Base-by-base conservation (phyloP, 2,797 vertebrate genomes). In the Meda fulgida region DNA sequence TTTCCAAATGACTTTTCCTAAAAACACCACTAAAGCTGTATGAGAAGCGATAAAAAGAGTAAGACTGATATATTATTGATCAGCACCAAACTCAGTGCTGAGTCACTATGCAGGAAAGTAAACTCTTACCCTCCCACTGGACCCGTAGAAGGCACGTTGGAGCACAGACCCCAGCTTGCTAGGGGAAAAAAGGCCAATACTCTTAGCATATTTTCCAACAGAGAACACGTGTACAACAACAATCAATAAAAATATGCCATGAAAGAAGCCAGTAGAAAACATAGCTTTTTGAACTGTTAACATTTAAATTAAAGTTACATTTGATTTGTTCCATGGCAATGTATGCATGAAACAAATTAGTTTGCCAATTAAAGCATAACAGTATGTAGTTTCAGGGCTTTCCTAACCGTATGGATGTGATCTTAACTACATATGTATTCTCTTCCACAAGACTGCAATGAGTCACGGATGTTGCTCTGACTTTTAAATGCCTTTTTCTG, bases 101-200 rank as follows among this genome's bases (percentile, higher is more conserved):
- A 70, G 34, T 10, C 31, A 66, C 21, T 53, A 53, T 60, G 11
- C 8, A 69, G 18, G 3, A 60, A 26, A 60, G 48, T 14, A 84
- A 43, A 65, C 43, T 53, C 94, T 95, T 91, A 95, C 95, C 93
- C 91, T 94, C 90, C 95, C 95, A 92, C 92, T 94, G 93, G 95
- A 95, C 94, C 95, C 94, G 86, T 95, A 95, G 91, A 96, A 96
- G 92, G 94, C 94, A 93, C 94, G 94, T 95, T 96, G 94, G 95
- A 96, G 94, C 92, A 95, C 95, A 93, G 95, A 96, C 92, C 94
- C 95, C 95, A 96, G 95, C 92, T 95, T 96, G 95, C 95, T 95
- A 93, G 13, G 83, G 85, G 48, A 63, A 91, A 23, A 76, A 76
- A 90, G 65, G 77, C 21, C 84, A 69, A 85, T 79, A 84, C 11